Conservation (phyloP, 2,888 invertebrate genomes). For the Melinaea marsaeus region DNA sequence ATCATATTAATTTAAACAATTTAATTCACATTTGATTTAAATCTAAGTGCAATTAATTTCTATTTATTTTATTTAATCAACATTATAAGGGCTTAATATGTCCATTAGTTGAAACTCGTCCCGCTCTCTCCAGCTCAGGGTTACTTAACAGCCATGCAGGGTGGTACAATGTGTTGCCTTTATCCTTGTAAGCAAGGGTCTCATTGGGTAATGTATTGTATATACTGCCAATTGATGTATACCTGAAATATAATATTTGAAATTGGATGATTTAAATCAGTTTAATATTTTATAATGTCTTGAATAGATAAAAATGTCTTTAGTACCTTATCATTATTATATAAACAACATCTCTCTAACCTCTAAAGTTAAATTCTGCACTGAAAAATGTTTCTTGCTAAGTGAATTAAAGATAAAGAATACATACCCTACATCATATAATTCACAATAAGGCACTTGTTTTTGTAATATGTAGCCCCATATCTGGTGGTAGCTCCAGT, state of each 20-base stretch:
- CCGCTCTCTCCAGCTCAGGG: conserved; percentile 79
- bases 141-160: conserved; percentile 85
- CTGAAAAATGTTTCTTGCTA: too few relatives aligned
- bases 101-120: conserved; percentile 47
- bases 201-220: conserved; percentile 90
- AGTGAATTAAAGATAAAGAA: not conserved
- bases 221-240: conserved; percentile 91
- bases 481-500: conserved; percentile 94
- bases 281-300: not conserved
- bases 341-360: too few relatives aligned
- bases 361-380: too few relatives aligned
- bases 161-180: conserved; percentile 74
- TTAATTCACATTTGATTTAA: too few relatives aligned
- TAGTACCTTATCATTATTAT: too few relatives aligned
- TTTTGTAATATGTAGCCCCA: conserved; percentile 91
- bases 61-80: too few relatives aligned
- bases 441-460: conserved; percentile 91
- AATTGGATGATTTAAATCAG: not conserved
- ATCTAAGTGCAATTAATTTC: too few relatives aligned
- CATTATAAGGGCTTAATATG: conserved; percentile 12
- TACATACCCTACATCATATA: conserved; percentile 92
- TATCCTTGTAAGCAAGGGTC: conserved; percentile 75
- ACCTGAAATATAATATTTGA: conserved; percentile 65
- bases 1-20: too few relatives aligned
- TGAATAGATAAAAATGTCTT: too few relatives aligned